Evolutionary conservation across 2,888 invertebrate genomes (phyloP).

Genomic region (Ophion obscuratus): DNA sequence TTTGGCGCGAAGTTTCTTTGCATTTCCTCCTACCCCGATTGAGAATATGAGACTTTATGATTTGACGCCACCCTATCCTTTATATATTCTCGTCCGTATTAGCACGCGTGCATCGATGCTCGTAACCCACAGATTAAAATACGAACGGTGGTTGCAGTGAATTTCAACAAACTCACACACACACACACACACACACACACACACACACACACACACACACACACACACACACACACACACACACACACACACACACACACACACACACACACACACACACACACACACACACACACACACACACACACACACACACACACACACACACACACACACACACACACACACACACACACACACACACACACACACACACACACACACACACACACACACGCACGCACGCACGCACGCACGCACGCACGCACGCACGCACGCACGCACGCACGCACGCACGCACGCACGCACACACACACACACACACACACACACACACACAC

Average conservation of each 20-base stretch:
- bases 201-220: too few species aligned
- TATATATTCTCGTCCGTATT: constrained; percentile 76
- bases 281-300: background rate
- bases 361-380: background rate
- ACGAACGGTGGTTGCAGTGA: background rate
- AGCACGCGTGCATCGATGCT: constrained; percentile 81
- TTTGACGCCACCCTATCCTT: constrained; percentile 74
- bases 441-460: background rate
- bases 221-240: too few species aligned
- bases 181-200: background rate
- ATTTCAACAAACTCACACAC: background rate
- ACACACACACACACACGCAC: background rate
- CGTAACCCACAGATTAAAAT: constrained; percentile 40
- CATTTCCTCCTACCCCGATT: constrained; percentile 73
- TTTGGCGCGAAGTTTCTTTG: constrained; percentile 46
- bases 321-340: background rate
- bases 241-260: too few species aligned
- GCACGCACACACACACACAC: background rate
- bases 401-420: too few species aligned
- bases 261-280: background rate
- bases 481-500: background rate
- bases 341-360: background rate
- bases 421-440: background rate
- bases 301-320: background rate
- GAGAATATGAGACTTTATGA: constrained; percentile 79